Evolutionary conservation across 37 sponge, comb jelly and placozoan species (phyloP), one percentile per base, ranked within the genome.

Genomic region (Lycopodina hypogea): DNA sequence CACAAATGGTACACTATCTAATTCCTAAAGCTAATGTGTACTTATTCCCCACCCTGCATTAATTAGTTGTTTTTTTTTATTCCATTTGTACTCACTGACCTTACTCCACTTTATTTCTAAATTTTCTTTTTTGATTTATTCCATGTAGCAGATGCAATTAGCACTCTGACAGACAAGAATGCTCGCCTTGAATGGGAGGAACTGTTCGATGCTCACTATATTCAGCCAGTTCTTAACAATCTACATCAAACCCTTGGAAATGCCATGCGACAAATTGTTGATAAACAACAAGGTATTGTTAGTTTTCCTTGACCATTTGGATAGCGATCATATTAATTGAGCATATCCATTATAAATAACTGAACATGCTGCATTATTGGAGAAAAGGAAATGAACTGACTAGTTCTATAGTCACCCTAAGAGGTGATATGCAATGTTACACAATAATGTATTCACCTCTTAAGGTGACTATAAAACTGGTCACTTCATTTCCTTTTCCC

Each of bases 211-310:
- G 19, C 33, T 14, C 41, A 35, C 48, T 79, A 83, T 64, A 75
- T 89, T 19, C 68, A 89, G 35, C 89, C 89, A n/a, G 40, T 83
- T 1, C 75, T 89, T 51, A 23, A 48, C 57, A 30, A 71, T 4
- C 62, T 81, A 15, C 78, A 85, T 30, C 18, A 42, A 15, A 23
- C 18, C 18, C 1, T 85, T 14, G 35, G 36, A 19, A 33, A 77
- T 15, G 75, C 83, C 36, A 66, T 84, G 72, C 38, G 81, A 30
- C 22, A 59, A 7, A 81, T 90, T 33, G 35, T 66, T 8, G 72
- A 77, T 82, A 82, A 85, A 26, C 72, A 82, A 48, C 78, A 85
- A 85, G 90, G 90, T 85, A 65, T 7, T 28, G 34, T 38, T 26
- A 19, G 11, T 58, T 58, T 21, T 58, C n/a, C n/a, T n/a, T n/a